Evolutionary conservation across 2,797 vertebrate genomes (phyloP), one percentile per base, ranked within the genome.

Genomic region (Pempheris klunzingeri): DNA sequence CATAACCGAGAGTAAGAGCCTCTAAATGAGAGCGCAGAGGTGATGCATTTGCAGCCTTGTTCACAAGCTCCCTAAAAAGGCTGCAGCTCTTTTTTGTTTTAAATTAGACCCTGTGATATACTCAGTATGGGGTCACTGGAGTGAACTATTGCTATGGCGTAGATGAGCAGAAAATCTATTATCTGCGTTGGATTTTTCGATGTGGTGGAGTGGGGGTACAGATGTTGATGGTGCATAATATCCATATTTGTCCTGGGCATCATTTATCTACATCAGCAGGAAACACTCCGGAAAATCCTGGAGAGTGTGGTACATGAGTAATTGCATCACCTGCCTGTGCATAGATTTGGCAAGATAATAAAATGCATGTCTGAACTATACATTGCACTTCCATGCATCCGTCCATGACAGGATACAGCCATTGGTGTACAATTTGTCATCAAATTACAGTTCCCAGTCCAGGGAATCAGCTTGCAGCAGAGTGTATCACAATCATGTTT

Each of bases 171-270:
- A 75, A 80, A 82, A 82, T 83, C 41, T 81, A 82, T 84, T 81
- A 74, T 76, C 62, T 80, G 77, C 60, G 54, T 89, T 82, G 77
- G 71, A 64, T 75, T 84, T 89, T 84, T 81, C 82, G 55, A 69
- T 74, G 36, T 61, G 73, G 32, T 58, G 41, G 70, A 82, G 62
- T 83, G 74, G 41, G 53, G 53, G 68, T 74, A 46, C 77, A 82
- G 79, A 90, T 85, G 83, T 90, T 92, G 87, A 93, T 88, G 83
- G 83, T 86, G 86, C 82, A 87, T 92, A 89, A 90, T 92, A 84
- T 88, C 74, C 68, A 15, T 75, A 90, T 93, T 83, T 88, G 87
- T 92, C 71, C 58, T 39, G 39, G 44, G 61, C 44, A 47, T 78
- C 80, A 84, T 91, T 90, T 83, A 77, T 92, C 81, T 80, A 62